Evolutionary conservation across 1,140 invertebrate genomes (phyloP).

Genomic region (Drosophila funebris): DNA sequence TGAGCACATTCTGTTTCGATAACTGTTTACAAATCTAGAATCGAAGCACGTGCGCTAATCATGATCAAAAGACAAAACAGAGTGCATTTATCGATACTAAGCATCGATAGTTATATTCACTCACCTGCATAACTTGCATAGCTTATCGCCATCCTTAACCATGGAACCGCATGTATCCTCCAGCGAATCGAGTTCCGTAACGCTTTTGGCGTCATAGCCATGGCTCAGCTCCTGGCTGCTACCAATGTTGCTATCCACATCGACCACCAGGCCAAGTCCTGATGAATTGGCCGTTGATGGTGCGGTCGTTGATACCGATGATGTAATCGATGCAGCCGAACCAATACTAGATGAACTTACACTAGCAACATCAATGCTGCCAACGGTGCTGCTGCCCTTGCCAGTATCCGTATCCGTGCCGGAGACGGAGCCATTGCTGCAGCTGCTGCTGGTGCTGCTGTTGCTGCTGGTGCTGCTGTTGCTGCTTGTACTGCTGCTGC

Average conservation of each 20-base stretch:
- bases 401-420: conserved; percentile 67
- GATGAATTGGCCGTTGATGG: conserved; percentile 54
- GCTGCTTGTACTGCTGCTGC: conserved; percentile 49
- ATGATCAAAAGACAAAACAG: too few relatives aligned
- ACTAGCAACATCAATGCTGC: conserved; percentile 64
- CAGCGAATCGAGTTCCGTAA: conserved; percentile 73
- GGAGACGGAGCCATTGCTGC: conserved; percentile 51
- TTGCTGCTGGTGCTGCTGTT: conserved; percentile 46
- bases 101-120: background rate
- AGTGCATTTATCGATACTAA: background rate
- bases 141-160: conserved; percentile 71
- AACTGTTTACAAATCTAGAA: background rate
- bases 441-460: conserved; percentile 51
- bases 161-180: conserved; percentile 70
- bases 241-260: conserved; percentile 62
- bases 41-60: too few relatives aligned
- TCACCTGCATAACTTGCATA: conserved; percentile 82
- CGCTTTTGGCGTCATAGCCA: conserved; percentile 53
- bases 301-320: conserved; percentile 50
- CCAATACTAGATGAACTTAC: conserved; percentile 65
- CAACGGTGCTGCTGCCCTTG: conserved; percentile 65
- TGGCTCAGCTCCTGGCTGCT: conserved; percentile 67
- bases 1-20: too few relatives aligned
- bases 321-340: conserved; percentile 54
- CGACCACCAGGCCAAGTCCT: conserved; percentile 63